A percentile compares a stretch with the other conserved stretches of the same genome.
Evolutionary conservation across 1,140 invertebrate species (phyloP).

Genomic region (Cyphomyrmex costatus): DNA sequence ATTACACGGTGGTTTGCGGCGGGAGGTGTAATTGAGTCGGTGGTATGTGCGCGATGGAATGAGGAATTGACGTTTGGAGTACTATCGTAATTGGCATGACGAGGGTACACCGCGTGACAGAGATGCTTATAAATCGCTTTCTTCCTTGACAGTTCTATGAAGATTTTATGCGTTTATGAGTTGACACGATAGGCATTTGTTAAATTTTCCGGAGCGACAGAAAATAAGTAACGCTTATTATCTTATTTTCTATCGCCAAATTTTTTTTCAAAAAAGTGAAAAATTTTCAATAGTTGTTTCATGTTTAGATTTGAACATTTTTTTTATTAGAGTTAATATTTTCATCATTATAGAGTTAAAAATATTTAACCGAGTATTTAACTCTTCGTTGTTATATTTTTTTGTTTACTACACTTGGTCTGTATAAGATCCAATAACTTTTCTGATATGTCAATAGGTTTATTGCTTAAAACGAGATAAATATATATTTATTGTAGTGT

Average conservation of each 20-base stretch:
- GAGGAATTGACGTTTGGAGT: not conserved
- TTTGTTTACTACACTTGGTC: no score
- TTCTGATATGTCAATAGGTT: no score
- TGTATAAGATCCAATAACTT: no score
- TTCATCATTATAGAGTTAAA: no score
- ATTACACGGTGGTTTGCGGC: conserved; percentile 19
- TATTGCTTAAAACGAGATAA: no score
- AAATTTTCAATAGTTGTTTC: not conserved
- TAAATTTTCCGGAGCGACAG: not conserved
- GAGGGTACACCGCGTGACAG: not conserved
- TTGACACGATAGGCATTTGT: conserved; percentile 2
- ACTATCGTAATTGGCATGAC: not conserved
- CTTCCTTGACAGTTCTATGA: not conserved
- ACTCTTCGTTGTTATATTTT: no score
- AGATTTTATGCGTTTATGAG: not conserved
- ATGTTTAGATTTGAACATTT: no score
- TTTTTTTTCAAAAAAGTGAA: not conserved
- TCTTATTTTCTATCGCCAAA: not conserved
- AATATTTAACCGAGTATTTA: no score
- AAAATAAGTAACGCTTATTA: not conserved
- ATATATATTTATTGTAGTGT: no score
- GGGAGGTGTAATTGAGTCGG: conserved; percentile 6
- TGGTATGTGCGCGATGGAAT: not conserved
- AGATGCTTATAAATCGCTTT: not conserved
- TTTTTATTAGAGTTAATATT: not conserved